Percentiles rank a stretch among this genome's conserved stretches.
Conservation (phyloP, 1,140 invertebrate genomes). For the Musca vetustissima region DNA sequence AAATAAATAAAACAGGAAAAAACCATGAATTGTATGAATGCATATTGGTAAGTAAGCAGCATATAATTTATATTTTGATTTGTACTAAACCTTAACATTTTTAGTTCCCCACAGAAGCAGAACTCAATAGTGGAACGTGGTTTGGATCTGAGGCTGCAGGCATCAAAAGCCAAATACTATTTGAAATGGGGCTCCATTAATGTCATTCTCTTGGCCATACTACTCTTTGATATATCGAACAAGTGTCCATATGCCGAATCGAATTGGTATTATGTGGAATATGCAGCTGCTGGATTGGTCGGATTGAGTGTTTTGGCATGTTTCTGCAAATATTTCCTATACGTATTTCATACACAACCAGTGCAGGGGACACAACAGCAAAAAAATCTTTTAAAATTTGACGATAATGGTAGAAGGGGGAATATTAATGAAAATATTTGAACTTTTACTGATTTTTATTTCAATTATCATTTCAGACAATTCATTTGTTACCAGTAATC, state of each 20-base stretch:
- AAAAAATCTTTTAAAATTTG: conserved; percentile 51
- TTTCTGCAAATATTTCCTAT: conserved; percentile 52
- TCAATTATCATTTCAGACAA: conserved; percentile 35
- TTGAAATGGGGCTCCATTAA: conserved; percentile 49
- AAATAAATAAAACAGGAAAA: not conserved
- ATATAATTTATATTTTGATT: too few species aligned
- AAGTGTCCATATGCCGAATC: conserved; percentile 29
- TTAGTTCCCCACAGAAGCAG: conserved; percentile 30
- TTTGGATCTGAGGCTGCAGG: conserved; percentile 37
- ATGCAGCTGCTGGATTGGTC: conserved; percentile 39
- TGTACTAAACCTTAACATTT: not conserved
- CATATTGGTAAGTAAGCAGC: conserved; percentile 29
- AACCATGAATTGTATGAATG: conserved; percentile 23
- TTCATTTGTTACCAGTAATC: conserved; percentile 31
- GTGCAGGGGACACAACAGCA: conserved; percentile 52
- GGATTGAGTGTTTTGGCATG: conserved; percentile 55
- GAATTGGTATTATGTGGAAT: conserved; percentile 52
- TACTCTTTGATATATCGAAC: conserved; percentile 41
- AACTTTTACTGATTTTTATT: too few species aligned
- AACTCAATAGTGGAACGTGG: conserved; percentile 36
- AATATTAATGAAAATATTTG: too few species aligned
- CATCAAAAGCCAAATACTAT: conserved; percentile 34
- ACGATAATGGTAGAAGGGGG: conserved; percentile 33
- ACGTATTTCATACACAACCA: conserved; percentile 41
- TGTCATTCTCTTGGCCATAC: conserved; percentile 34